Base-by-base conservation (phyloP, 2,113 vertebrate genomes). In the Silurus glanis region DNA sequence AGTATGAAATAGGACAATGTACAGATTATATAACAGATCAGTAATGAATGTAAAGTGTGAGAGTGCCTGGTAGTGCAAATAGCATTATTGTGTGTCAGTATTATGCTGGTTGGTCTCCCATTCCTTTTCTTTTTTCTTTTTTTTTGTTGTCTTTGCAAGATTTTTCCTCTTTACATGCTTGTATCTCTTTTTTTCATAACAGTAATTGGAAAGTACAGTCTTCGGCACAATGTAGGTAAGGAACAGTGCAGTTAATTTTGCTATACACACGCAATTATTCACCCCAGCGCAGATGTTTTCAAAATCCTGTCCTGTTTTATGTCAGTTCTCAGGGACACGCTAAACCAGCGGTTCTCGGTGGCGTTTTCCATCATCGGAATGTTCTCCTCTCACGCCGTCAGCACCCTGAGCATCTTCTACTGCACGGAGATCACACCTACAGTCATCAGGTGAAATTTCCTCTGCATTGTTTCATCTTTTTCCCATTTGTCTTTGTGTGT, bases 171-270 rank as follows among this genome's bases (percentile, higher is more conserved):
- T 84, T 28, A 28, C 23, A 14, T 25, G 23, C 53, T 47, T n/a
- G 49, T 49, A 37, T 80, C 61, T 84, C 47, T 16, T 37, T 91
- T 1, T 81, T 0, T n/a, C 72, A 66, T 91, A 89, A 75, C 94
- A 99, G 98, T 99, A 91, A 98, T 99, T 1, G 98, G 97, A 84
- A 99, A 99, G 89, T 99, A 99, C 93, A 98, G 96, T 94, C 96
- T 98, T 78, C 97, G 96, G 83, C 96, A 97, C 88, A 97, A 98
- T 91, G 96, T 94, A 96, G 98, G 98, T 99, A 96, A 84, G 25
- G 10, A 37, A 37, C 37, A 37, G 37, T 37, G 6, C 1, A 23
- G 3, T 81, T 72, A 14, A 47, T 58, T 5, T n/a, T 9, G 1
- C 12, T 0, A 9, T 12, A 19, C 56, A 45, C 56, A 45, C n/a